Percentiles rank a stretch among this genome's conserved stretches.
These are phyloP conservation scores for Amniataba percoides DNA, from an alignment of 2,797 vertebrate genomes.

Conservation along the genomic window DNA sequence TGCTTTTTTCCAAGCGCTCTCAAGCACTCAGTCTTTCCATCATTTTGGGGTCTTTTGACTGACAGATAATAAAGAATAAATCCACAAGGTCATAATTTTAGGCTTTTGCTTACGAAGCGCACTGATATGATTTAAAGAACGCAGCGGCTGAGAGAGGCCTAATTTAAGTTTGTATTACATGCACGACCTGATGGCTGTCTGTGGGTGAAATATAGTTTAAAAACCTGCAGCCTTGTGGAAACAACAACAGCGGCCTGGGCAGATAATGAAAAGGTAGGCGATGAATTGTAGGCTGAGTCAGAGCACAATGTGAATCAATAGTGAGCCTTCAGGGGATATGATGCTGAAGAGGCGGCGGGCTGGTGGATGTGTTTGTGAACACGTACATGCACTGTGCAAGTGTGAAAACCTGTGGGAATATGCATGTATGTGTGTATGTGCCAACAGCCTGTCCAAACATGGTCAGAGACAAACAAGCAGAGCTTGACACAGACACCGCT, in stretches of 20 bases:
- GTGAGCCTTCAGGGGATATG: conserved; percentile 53
- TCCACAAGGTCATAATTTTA: conserved; percentile 55
- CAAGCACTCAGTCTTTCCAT: conserved; percentile 31
- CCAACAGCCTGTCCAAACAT: conserved; percentile 11
- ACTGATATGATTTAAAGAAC: conserved; percentile 21
- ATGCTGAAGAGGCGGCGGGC: conserved; percentile 65
- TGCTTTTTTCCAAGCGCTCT: conserved; percentile 25
- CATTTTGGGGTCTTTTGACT: conserved; percentile 37
- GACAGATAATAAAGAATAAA: conserved; percentile 47
- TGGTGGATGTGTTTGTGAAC: conserved; percentile 54
- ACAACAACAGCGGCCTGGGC: conserved; percentile 30
- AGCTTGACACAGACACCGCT: neutral
- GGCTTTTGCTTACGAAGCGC: conserved; percentile 29
- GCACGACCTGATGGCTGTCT: conserved; percentile 30
- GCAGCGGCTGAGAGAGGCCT: conserved; percentile 2
- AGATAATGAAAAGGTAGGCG: conserved; percentile 56
- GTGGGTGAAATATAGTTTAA: conserved; percentile 23
- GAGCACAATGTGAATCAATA: conserved; percentile 73
- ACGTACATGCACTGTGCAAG: conserved; percentile 33
- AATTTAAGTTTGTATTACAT: conserved; percentile 30
- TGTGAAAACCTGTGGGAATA: conserved; percentile 53
- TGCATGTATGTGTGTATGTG: conserved; percentile 19
- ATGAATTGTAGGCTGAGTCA: conserved; percentile 64
- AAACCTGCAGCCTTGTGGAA: conserved; percentile 35
- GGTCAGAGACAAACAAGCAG: conserved; percentile 14